A percentile compares a stretch with the other conserved stretches of the same genome.
Evolutionary conservation across 2,888 invertebrate genomes (phyloP).

Genomic region (Cepaea hortensis): DNA sequence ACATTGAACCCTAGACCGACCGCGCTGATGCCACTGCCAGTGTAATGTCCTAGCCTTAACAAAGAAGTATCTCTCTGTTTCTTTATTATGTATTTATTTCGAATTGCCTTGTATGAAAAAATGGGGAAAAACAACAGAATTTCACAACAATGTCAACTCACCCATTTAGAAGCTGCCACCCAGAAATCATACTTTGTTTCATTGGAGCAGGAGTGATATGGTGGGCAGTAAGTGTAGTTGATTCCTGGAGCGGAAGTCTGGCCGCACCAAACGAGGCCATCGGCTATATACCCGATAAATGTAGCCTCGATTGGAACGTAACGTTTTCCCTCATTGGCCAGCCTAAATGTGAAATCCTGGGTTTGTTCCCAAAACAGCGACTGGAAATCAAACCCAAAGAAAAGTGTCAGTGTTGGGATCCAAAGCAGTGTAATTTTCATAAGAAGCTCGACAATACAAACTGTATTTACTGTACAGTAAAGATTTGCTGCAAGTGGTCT

Average conservation of each 20-base stretch:
- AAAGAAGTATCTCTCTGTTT: too few relatives aligned
- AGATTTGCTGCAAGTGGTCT: too few relatives aligned
- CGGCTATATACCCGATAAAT: slow-evolving; percentile 59
- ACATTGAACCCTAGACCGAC: too few relatives aligned
- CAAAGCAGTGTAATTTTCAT: too few relatives aligned
- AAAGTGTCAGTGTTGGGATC: neutral
- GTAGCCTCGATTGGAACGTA: slow-evolving; percentile 60
- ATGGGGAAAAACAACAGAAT: neutral
- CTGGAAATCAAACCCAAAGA: slow-evolving; percentile 40
- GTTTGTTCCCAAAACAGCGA: slow-evolving; percentile 60
- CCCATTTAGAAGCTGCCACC: slow-evolving; percentile 59
- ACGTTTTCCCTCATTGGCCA: slow-evolving; percentile 53
- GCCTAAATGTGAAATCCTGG: slow-evolving; percentile 56
- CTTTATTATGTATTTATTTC: too few relatives aligned
- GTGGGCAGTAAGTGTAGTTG: slow-evolving; percentile 57
- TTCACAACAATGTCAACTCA: slow-evolving; percentile 38
- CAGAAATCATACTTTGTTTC: slow-evolving; percentile 59
- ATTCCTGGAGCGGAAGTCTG: slow-evolving; percentile 52
- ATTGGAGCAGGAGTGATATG: slow-evolving; percentile 52
- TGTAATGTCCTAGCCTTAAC: too few relatives aligned
- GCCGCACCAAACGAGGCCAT: slow-evolving; percentile 63
- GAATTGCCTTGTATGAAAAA: too few relatives aligned
- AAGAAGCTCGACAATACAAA: too few relatives aligned
- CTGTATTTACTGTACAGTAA: too few relatives aligned
- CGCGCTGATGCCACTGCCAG: too few relatives aligned